phyloP scores from a whole-genome alignment of 2,888 invertebrate genomes.

The Apocheima hispidaria region DNA sequence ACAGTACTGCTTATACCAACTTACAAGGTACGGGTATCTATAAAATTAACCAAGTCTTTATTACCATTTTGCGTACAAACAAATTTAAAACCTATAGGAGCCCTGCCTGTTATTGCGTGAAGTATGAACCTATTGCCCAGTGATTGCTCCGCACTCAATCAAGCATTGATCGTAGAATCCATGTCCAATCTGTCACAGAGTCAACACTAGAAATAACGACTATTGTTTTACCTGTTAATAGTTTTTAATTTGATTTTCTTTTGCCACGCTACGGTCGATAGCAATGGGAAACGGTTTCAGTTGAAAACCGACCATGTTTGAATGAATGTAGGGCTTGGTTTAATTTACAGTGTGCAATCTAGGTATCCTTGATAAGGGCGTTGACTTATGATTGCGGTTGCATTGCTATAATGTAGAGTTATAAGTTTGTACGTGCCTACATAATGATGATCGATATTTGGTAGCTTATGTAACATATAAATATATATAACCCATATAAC shows the following conservation, averaged over 20 bases:
- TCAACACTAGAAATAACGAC: constrained; percentile 4
- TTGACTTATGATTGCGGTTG: constrained; percentile 24
- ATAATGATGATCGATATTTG: neutral
- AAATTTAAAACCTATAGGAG: too few relatives aligned
- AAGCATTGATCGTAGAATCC: neutral
- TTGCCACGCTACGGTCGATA: constrained; percentile 18
- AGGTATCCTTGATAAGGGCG: constrained; percentile 32
- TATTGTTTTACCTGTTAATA: constrained; percentile 6
- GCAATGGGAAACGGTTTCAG: neutral
- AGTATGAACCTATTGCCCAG: neutral
- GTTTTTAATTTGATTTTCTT: constrained; percentile 32
- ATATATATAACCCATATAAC: too few relatives aligned
- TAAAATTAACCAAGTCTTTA: too few relatives aligned
- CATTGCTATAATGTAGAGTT: neutral
- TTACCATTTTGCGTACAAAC: too few relatives aligned
- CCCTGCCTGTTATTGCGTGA: too few relatives aligned
- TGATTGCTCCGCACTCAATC: neutral
- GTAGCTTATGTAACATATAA: too few relatives aligned
- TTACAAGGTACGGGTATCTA: too few relatives aligned
- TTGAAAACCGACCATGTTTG: neutral
- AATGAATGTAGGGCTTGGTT: neutral
- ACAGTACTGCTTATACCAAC: too few relatives aligned
- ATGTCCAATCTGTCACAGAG: constrained; percentile 7
- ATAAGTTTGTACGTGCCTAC: neutral
- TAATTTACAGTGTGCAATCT: neutral